Conservation (phyloP, 2,113 vertebrate genomes). For the Cephalopterus ornatus region DNA sequence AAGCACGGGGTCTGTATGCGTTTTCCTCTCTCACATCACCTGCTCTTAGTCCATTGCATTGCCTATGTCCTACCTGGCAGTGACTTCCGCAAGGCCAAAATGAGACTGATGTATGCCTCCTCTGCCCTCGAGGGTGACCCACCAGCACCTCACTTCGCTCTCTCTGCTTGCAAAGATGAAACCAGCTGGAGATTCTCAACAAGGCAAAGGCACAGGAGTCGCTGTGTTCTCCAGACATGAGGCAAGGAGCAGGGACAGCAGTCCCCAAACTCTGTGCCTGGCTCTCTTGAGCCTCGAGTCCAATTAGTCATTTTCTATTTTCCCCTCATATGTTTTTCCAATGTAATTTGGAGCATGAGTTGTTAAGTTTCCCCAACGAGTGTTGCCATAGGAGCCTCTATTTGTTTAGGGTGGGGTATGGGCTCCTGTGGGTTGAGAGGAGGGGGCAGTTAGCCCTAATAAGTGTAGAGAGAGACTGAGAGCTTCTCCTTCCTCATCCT, state of each 20-base stretch:
- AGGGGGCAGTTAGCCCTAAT: conserved; percentile 65
- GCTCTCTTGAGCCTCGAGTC: conserved; percentile 14
- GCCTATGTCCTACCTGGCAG: fast-evolving
- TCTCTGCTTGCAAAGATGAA: neutral
- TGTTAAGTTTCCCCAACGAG: conserved; percentile 65
- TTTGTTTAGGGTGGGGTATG: conserved; percentile 74
- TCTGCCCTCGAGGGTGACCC: neutral
- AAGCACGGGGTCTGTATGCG: neutral
- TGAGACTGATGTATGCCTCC: neutral
- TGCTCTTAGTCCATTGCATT: neutral
- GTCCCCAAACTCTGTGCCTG: neutral
- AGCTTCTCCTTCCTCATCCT: neutral
- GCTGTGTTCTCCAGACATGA: neutral
- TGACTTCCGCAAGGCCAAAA: neutral
- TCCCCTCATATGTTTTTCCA: conserved; percentile 64
- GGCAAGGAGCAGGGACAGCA: neutral
- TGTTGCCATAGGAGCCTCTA: conserved; percentile 72
- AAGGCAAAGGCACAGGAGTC: neutral
- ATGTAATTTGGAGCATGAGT: conserved; percentile 54
- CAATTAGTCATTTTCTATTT: conserved; percentile 67
- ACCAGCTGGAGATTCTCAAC: neutral
- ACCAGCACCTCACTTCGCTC: neutral
- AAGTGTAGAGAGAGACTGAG: conserved; percentile 55
- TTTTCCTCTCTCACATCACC: neutral
- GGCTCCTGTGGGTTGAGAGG: conserved; percentile 12